Conservation (phyloP, 2,888 invertebrate species). For the Thysanoteuthis rhombus region DNA sequence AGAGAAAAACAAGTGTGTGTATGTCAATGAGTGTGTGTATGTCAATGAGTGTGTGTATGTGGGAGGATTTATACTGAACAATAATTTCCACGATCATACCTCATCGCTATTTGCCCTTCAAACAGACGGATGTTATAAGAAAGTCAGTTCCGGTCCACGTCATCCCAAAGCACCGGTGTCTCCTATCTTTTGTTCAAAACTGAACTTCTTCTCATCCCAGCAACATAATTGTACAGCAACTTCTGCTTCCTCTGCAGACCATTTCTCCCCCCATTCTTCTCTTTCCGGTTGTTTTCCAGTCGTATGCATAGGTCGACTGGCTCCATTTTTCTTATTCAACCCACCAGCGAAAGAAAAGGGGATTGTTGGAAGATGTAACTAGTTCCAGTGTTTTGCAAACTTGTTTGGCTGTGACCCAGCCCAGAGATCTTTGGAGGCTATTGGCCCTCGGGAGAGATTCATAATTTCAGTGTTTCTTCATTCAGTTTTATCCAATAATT, state of each 20-base stretch:
- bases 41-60: too few species aligned
- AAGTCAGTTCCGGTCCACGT: background rate
- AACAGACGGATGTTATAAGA: background rate
- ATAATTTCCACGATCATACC: background rate
- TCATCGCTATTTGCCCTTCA: background rate
- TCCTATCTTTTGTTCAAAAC: background rate
- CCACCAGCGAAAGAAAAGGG: background rate
- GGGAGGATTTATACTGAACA: too few species aligned
- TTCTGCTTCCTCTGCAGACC: background rate
- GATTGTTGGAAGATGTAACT: background rate
- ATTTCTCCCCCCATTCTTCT: background rate
- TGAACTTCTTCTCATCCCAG: background rate
- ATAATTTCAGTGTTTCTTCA: too few species aligned
- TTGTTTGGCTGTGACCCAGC: too few species aligned
- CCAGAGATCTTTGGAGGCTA: too few species aligned
- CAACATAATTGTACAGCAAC: background rate
- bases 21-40: too few species aligned
- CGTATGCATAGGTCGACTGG: background rate
- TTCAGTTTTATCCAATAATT: too few species aligned
- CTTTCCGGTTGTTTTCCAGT: background rate
- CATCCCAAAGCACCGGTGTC: background rate
- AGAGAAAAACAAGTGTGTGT: too few species aligned
- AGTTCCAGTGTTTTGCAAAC: too few species aligned
- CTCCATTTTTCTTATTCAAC: background rate
- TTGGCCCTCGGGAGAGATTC: too few species aligned